Base-by-base conservation (phyloP, 2,797 vertebrate species). In the Molossus alvarezi region DNA sequence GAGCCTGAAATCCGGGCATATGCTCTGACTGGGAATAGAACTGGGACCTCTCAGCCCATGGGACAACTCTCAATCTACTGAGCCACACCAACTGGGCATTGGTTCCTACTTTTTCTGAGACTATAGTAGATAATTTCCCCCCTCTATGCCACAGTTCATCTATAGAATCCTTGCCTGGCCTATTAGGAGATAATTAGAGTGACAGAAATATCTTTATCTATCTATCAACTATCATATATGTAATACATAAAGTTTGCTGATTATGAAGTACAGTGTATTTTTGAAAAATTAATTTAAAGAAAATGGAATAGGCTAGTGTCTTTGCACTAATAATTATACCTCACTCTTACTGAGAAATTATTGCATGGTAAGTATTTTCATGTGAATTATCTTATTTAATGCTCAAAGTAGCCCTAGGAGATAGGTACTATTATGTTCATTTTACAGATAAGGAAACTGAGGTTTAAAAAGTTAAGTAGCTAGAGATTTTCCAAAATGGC, bases 221-320 rank as follows among this genome's bases (percentile, higher is more conserved):
- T 9, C 11, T 21, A 55, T 51, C 73, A 55, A 27, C 11, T 75
- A 6, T 48, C 8, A 51, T 25, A 18, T 20, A 33, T 84, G 10
- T 65, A 21, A 84, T 60, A 25, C 29, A 72, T 64, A 60, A 25
- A 33, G 53, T 64, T 71, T 90, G 5, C 14, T 65, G 86, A 77
- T 92, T 90, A 20, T 67, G 53, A 94, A 23, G 21, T 53, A 13
- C 69, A 83, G 25, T 88, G 11, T 62, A 23, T 80, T 67, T 79
- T 64, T 91, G 67, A 91, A 82, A 23, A 79, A 53, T 51, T 69
- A 88, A 88, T 60, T 82, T 81, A 85, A 86, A 91, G 88, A 77
- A 88, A 95, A 29, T 67, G 55, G 55, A 72, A 83, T 72, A 79
- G 51, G 29, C n/a, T 67, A 48, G n/a, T 37, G 7, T 80, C 33